Percentiles rank a stretch among this genome's conserved stretches.
phyloP scores from a whole-genome alignment of 2,113 vertebrate genomes.

The Abramis brama region DNA sequence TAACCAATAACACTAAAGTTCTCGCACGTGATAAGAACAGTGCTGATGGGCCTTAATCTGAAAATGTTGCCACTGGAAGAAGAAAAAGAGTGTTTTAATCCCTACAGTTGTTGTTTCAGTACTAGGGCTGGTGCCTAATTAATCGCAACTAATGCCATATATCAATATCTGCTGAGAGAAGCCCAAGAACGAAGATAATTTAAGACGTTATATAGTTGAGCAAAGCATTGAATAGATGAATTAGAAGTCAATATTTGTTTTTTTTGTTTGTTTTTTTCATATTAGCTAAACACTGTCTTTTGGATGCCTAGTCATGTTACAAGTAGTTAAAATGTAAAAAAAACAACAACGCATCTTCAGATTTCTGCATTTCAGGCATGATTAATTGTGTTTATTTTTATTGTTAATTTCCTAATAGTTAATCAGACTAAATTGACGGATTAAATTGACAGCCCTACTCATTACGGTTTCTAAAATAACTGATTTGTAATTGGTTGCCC shows the following conservation, averaged over 20 bases:
- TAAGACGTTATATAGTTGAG: not conserved
- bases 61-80: slow-evolving; percentile 6
- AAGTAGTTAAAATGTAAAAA: not conserved
- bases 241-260: not conserved
- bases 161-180: not conserved
- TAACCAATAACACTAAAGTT: slow-evolving; percentile 8
- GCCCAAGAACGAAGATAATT: not conserved
- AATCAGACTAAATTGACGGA: no score
- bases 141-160: not conserved
- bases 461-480: no score
- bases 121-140: not conserved
- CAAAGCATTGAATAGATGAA: no score
- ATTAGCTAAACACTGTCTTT: not conserved
- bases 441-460: no score
- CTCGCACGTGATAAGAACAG: not conserved
- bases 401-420: no score
- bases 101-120: not conserved
- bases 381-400: no score
- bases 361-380: no score
- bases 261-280: not conserved
- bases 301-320: not conserved
- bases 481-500: no score
- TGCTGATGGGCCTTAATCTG: not conserved
- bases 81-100: not conserved
- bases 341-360: no score